Evolutionary conservation across 1,140 invertebrate species (phyloP), one percentile per base, ranked within the genome.

Genomic region (Ooceraea biroi): DNA sequence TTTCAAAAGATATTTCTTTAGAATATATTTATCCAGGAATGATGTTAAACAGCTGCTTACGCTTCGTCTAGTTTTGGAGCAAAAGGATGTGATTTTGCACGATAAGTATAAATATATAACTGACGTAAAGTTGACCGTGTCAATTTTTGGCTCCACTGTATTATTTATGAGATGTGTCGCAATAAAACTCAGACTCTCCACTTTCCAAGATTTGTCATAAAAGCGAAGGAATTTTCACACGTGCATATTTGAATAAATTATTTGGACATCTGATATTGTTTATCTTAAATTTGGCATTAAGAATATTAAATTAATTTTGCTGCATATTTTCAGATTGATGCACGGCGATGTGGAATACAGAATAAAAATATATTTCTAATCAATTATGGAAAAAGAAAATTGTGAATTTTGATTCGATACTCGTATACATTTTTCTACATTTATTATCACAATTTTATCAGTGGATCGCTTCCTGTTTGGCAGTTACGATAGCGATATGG

Each of bases 171-270:
- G 36, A 17, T 41, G 36, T 36, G 36, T 7, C 36, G 36, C 36
- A 36, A 36, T 36, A 44, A 50, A 68, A 68, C 60, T 36, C 36
- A 36, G 36, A 41, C 14, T 22, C 65, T 48, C 19, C 65, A 48
- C 14, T 69, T 27, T 69, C 10, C 17, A 50, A 68, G 7, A 50
- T 50, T 50, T 27, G 22, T 48, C 8, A 11, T 48, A 27, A 48
- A 68, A 44, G 36, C 36, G 19, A 66, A 69, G 17, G n/a, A 50
- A 69, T 22, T 69, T 48, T 48, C 17, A 1, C 10, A 4, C 3
- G 8, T 12, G 10, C 7, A 30, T 50, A 69, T 50, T 50, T 50
- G 1, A 50, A 69, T 50, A 48, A 68, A 69, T 52, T 3, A 30
- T 10, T 10, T 1, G 25, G 17, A 30, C 7, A 7, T 36, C 36